These are phyloP conservation scores for Otolemur garnettii DNA, from an alignment of 2,113 vertebrate genomes.

Conservation along the genomic window DNA sequence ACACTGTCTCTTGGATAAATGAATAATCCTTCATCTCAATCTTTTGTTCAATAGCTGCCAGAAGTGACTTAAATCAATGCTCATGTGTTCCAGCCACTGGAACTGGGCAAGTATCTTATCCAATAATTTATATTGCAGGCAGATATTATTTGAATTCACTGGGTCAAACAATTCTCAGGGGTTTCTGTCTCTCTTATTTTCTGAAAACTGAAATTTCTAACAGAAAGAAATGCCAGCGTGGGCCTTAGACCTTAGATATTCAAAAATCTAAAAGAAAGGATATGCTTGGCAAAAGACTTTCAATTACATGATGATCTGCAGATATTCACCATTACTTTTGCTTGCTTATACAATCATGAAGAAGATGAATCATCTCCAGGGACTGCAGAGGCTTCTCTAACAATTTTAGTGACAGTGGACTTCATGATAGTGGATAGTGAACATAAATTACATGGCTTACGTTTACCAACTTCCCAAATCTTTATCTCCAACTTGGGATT, in stretches of 20 bases:
- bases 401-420: neutral
- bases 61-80: neutral
- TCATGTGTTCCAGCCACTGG: neutral
- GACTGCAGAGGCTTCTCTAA: neutral
- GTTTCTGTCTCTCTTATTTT: conserved; percentile 19
- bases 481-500: neutral
- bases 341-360: neutral
- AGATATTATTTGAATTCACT: neutral
- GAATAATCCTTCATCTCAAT: neutral
- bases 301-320: neutral
- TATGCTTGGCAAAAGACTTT: neutral
- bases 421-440: neutral
- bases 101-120: neutral
- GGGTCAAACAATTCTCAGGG: conserved; percentile 50
- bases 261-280: neutral
- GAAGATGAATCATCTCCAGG: neutral
- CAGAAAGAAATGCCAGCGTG: conserved; percentile 66
- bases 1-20: neutral
- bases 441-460: neutral
- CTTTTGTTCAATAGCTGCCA: neutral
- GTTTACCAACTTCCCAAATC: neutral
- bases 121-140: conserved; percentile 4
- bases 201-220: conserved; percentile 67
- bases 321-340: neutral
- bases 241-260: neutral